Conservation (phyloP, 2,113 vertebrate species). For the Corapipo altera region DNA sequence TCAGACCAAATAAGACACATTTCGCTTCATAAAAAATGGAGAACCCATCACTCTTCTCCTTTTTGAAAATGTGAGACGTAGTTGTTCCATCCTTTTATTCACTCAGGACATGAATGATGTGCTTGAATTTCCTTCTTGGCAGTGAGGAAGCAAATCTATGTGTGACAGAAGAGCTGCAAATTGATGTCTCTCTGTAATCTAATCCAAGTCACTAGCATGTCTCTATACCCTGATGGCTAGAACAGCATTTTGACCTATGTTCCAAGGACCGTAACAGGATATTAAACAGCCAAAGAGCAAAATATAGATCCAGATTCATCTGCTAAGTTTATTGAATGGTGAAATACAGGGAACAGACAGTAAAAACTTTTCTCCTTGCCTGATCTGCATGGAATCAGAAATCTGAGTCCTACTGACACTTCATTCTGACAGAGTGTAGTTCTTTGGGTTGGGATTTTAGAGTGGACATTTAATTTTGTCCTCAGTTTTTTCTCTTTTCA, state of each 20-base stretch:
- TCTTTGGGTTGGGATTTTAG: not conserved
- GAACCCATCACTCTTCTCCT: not conserved
- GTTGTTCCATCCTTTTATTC: not conserved
- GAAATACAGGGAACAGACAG: not conserved
- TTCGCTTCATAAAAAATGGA: constrained; percentile 15
- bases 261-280: not conserved
- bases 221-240: not conserved
- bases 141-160: not conserved
- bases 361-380: not conserved
- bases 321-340: not conserved
- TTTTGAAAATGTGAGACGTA: not conserved
- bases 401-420: not conserved
- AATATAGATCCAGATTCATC: not conserved
- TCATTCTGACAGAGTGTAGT: not conserved
- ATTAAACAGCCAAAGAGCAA: not conserved
- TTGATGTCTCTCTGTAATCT: not conserved
- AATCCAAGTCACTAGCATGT: not conserved
- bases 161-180: not conserved
- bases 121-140: constrained; percentile 29
- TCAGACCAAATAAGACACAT: not conserved
- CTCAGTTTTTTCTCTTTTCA: not conserved
- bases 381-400: not conserved
- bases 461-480: not conserved
- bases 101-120: not conserved
- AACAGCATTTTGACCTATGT: not conserved